Evolutionary conservation across 2,888 invertebrate genomes (phyloP).

Genomic region (Athetis lepigone): DNA sequence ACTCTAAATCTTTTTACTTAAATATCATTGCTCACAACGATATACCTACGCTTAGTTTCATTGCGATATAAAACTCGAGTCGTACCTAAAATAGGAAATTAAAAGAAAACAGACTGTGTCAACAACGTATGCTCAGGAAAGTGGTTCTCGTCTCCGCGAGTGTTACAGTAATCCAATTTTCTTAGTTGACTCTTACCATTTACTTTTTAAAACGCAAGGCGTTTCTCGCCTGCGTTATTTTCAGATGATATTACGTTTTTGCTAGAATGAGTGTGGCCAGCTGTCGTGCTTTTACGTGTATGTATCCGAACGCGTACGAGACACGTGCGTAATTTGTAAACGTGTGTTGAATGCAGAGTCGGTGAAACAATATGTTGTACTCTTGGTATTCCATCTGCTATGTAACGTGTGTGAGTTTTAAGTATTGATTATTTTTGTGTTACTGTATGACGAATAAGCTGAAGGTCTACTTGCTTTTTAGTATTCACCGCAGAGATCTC

Average conservation of each 20-base stretch:
- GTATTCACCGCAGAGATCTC: no score
- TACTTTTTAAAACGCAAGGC: slow-evolving; percentile 25
- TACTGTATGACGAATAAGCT: no score
- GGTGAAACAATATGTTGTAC: not conserved
- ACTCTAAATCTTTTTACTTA: no score
- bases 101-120: slow-evolving; percentile 52
- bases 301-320: slow-evolving; percentile 11
- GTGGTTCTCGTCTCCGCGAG: slow-evolving; percentile 30
- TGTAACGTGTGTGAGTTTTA: no score
- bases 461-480: no score
- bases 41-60: slow-evolving; percentile 3
- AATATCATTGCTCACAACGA: no score
- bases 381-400: not conserved
- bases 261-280: not conserved
- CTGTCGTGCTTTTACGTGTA: slow-evolving; percentile 4
- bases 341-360: slow-evolving; percentile 20
- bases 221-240: slow-evolving; percentile 15
- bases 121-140: slow-evolving; percentile 34
- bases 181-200: slow-evolving; percentile 19
- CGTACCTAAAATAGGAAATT: slow-evolving; percentile 42
- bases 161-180: slow-evolving; percentile 46
- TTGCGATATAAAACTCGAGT: slow-evolving; percentile 4
- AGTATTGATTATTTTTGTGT: no score
- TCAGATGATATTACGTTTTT: slow-evolving; percentile 23
- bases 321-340: slow-evolving; percentile 26